phyloP scores from a whole-genome alignment of 2,888 invertebrate genomes.

The Drosophila sordidula region DNA sequence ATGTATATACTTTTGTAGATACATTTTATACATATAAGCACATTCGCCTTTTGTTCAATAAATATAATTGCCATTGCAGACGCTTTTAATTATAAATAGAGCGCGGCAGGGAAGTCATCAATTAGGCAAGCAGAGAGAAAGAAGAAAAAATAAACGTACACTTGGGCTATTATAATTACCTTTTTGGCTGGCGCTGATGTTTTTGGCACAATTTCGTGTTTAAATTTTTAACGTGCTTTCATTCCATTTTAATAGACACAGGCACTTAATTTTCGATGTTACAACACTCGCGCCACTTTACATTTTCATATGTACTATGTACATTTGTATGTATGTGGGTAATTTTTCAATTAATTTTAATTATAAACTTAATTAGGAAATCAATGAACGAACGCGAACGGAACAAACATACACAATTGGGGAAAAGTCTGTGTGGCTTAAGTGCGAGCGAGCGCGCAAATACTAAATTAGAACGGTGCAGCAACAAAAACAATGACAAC shows the following conservation, averaged over 20 bases:
- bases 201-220: conserved; percentile 67
- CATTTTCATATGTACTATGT: conserved; percentile 35
- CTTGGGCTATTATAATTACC: conserved; percentile 66
- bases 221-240: conserved; percentile 61
- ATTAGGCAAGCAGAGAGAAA: conserved; percentile 48
- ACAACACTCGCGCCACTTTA: conserved; percentile 62
- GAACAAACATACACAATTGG: conserved; percentile 78
- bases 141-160: conserved; percentile 41
- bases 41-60: conserved; percentile 62
- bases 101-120: conserved; percentile 72
- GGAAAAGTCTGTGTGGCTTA: conserved; percentile 59
- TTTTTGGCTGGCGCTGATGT: conserved; percentile 39
- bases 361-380: conserved; percentile 85
- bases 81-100: conserved; percentile 70
- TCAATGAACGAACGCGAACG: conserved; percentile 78
- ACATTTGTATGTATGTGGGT: conserved; percentile 61
- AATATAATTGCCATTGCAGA: conserved; percentile 70
- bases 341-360: conserved; percentile 85
- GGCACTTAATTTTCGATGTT: conserved; percentile 47
- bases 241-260: conserved; percentile 57
- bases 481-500: conserved; percentile 73
- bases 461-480: conserved; percentile 48
- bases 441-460: conserved; percentile 62
- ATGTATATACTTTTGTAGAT: conserved; percentile 9
- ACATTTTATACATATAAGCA: conserved; percentile 21